Base-by-base conservation (phyloP, 2,888 invertebrate genomes). In the Caenorhabditis doughertyi region DNA sequence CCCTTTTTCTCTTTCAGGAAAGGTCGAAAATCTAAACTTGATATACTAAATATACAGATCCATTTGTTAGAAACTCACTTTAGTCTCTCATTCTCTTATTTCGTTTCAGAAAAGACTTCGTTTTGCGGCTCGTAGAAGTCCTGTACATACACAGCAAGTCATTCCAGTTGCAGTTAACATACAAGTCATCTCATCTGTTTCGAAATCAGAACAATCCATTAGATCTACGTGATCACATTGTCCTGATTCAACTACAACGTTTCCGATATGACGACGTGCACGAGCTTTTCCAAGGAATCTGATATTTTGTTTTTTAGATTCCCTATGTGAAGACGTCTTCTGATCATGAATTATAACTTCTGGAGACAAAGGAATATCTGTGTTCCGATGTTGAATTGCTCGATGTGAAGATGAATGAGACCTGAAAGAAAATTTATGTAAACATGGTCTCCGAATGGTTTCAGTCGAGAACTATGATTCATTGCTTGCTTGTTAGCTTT, bases 101-200 rank as follows among this genome's bases (percentile, higher is more conserved):
- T 21, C 13, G 11, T 58, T 23, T 74, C 47, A 85, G 71, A 85
- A 82, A 11, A 85, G 68, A 80, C 74, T 80, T 62, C 84, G 49
- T 62, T 84, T 86, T 18, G 79, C 58, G 18, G 84, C 82, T 80
- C 86, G 73, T 23, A 90, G 67, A 49, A 74, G 72, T 23, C 89
- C 90, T 9, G 87, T 89, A 76, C 90, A 89, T n/a, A 90, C 88
- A 73, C 90, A 90, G 47, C 89, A 91, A 18, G 89, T 88, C 90
- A 91, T 90, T 29, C 91, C 91, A n/a, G 91, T 90, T 11, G 91
- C 91, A 8, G 91, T 91, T 47, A 91, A 44, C 90, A 90, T 88
- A 76, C 91, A 91, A 16, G 84, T 87, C 89, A 90, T 91, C 65
- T 89, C 91, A 60, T 90, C 87, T 23, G 85, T 87, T 51, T 88